Conservation (phyloP, 2,113 vertebrate genomes). For the Caloenas nicobarica region DNA sequence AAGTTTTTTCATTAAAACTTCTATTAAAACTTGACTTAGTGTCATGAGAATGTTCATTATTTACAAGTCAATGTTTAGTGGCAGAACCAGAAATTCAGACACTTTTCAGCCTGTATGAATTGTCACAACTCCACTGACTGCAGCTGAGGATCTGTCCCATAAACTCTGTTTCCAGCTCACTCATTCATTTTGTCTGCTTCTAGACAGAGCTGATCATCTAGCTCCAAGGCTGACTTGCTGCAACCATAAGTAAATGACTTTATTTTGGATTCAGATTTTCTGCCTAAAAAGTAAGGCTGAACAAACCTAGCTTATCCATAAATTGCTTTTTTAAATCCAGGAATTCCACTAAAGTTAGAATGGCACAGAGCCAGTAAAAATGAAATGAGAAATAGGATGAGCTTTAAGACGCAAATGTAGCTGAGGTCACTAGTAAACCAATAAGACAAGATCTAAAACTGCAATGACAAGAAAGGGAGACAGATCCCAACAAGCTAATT, state of each 20-base stretch:
- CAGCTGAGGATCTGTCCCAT: neutral
- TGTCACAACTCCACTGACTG: neutral
- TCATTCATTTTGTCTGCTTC: neutral
- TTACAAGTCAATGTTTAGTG: neutral
- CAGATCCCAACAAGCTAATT: neutral
- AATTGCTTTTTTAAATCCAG: neutral
- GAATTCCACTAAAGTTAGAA: neutral
- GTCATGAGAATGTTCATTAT: neutral
- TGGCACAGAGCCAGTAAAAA: neutral
- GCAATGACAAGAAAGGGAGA: neutral
- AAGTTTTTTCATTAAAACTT: constrained; percentile 37
- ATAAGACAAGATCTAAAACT: neutral
- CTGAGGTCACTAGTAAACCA: neutral
- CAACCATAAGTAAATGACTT: neutral
- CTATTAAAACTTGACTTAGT: neutral
- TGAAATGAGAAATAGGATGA: neutral
- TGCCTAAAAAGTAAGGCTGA: neutral
- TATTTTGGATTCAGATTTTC: neutral
- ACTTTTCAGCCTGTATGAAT: neutral
- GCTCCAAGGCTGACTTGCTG: neutral
- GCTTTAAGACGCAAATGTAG: neutral
- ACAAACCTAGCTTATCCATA: neutral
- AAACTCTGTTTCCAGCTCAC: neutral
- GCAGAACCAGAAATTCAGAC: neutral
- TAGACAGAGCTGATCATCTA: neutral